Evolutionary conservation across 92 coral and sea anemone genomes (phyloP).

Genomic region (Bergia puertoricense): DNA sequence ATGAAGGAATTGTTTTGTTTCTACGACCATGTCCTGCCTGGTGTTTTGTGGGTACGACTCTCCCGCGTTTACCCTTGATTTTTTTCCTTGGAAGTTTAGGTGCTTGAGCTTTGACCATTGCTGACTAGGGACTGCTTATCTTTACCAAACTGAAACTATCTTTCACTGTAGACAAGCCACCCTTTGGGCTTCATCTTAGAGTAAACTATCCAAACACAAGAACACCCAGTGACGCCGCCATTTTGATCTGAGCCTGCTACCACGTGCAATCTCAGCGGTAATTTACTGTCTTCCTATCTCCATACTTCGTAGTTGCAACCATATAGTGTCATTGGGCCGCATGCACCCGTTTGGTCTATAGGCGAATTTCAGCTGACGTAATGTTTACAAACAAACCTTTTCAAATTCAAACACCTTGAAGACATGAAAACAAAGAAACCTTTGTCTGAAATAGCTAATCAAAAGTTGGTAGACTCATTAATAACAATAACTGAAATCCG

Average conservation of each 20-base stretch:
- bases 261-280: constrained; percentile 35
- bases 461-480: no score
- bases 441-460: no score
- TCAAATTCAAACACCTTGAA: no score
- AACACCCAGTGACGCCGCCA: neutral
- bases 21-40: neutral
- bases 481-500: no score
- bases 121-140: neutral
- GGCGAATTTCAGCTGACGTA: no score
- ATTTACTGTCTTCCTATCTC: neutral
- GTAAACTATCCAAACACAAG: neutral
- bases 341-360: neutral
- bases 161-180: neutral
- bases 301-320: neutral
- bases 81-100: constrained; percentile 11
- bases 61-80: neutral
- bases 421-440: no score
- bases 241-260: constrained; percentile 13
- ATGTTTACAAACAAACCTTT: no score
- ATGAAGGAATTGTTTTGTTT: constrained; percentile 2
- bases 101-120: constrained; percentile 24
- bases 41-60: neutral
- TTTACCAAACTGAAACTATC: neutral
- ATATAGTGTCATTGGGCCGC: neutral
- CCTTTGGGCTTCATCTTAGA: neutral